Evolutionary conservation across 1,140 invertebrate species (phyloP).

Genomic region (Sminthurinus signatus): DNA sequence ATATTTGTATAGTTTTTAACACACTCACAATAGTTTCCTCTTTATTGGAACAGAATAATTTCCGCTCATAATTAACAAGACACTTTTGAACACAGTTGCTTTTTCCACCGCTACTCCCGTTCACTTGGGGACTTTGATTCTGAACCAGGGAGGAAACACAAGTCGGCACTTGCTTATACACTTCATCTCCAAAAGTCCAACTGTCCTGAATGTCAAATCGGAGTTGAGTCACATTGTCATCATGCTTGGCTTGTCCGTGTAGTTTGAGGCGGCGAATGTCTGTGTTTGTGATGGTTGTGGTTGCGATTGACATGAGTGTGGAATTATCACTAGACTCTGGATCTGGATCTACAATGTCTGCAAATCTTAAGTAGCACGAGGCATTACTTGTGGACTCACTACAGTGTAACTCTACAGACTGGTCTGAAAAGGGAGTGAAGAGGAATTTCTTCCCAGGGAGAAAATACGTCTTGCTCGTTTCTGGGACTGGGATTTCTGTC

Average conservation of each 20-base stretch:
- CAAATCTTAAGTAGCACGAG: constrained; percentile 1
- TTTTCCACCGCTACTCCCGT: neutral
- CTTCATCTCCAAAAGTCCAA: constrained; percentile 9
- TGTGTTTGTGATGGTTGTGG: too few relatives aligned
- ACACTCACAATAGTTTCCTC: constrained; percentile 47
- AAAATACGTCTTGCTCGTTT: neutral
- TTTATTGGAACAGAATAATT: constrained; percentile 55
- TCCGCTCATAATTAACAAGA: constrained; percentile 45
- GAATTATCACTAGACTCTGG: too few relatives aligned
- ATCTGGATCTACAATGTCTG: neutral
- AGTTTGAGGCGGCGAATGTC: too few relatives aligned
- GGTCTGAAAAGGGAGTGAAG: constrained; percentile 4
- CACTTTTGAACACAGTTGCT: constrained; percentile 17
- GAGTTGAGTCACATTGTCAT: neutral
- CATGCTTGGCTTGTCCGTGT: too few relatives aligned
- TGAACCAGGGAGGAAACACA: neutral
- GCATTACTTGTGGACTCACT: constrained; percentile 14
- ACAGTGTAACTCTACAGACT: constrained; percentile 14
- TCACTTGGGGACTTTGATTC: constrained; percentile 1
- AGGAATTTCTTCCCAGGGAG: neutral
- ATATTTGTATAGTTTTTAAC: neutral
- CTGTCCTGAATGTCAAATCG: constrained; percentile 6
- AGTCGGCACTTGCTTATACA: neutral
- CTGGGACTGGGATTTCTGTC: neutral
- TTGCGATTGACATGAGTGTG: too few relatives aligned